Conservation (phyloP, 2,888 invertebrate genomes). For the Allacma fusca region DNA sequence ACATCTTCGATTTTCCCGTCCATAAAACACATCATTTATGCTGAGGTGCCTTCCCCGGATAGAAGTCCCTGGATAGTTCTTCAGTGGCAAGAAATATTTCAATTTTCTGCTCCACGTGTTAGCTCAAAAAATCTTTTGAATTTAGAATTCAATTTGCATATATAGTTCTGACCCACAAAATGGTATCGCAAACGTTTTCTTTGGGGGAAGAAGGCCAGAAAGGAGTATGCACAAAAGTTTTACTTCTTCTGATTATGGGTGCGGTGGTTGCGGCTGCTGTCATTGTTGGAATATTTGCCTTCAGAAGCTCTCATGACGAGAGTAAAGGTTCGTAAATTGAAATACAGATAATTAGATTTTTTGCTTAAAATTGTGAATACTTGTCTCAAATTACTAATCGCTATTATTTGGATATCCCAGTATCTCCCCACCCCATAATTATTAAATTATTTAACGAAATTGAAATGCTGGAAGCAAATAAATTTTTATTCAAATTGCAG, state of each 20-base stretch:
- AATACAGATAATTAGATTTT: not conserved
- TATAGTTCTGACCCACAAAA: constrained; percentile 11
- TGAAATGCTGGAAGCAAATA: not conserved
- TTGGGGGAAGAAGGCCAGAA: constrained; percentile 51
- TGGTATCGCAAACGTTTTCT: constrained; percentile 56
- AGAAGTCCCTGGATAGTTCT: too few relatives aligned
- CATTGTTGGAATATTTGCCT: constrained; percentile 53
- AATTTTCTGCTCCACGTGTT: too few relatives aligned
- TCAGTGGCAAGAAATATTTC: too few relatives aligned
- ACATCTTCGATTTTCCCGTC: too few relatives aligned
- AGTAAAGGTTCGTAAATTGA: not conserved
- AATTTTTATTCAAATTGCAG: constrained; percentile 32
- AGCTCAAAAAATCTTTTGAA: too few relatives aligned
- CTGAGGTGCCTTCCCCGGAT: too few relatives aligned
- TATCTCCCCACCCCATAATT: too few relatives aligned
- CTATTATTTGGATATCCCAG: too few relatives aligned
- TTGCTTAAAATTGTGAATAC: not conserved
- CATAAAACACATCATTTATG: too few relatives aligned
- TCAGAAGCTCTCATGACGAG: constrained; percentile 35
- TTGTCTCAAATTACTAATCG: not conserved
- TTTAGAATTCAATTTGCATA: too few relatives aligned
- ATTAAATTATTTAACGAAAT: not conserved
- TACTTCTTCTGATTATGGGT: constrained; percentile 43
- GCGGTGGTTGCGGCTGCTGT: constrained; percentile 46
- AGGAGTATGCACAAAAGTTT: constrained; percentile 29